Evolutionary conservation across 2,888 invertebrate species (phyloP).

Genomic region (Selenia dentaria): DNA sequence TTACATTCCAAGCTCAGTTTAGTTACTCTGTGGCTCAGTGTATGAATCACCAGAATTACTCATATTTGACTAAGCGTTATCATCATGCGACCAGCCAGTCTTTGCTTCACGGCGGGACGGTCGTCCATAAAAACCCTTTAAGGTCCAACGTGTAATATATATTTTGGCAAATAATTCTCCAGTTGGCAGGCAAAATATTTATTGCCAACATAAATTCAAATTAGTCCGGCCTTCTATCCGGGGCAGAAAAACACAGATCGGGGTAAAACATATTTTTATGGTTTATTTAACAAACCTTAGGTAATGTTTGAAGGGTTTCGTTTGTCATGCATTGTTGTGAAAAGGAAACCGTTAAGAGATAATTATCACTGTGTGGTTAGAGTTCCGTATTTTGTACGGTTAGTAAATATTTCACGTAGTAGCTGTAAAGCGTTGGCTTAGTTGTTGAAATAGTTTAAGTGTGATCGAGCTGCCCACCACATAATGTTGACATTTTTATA

Average conservation of each 20-base stretch:
- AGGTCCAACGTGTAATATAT: constrained; percentile 38
- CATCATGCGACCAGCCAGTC: constrained; percentile 1
- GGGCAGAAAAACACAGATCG: constrained; percentile 44
- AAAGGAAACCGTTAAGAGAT: constrained; percentile 9
- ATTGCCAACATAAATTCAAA: constrained; percentile 59
- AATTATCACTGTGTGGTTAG: constrained; percentile 4
- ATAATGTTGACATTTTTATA: background rate
- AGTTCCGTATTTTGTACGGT: background rate
- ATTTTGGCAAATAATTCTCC: constrained; percentile 48
- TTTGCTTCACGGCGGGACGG: background rate
- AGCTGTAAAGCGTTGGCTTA: no score
- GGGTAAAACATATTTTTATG: constrained; percentile 36
- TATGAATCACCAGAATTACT: constrained; percentile 10
- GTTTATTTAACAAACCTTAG: constrained; percentile 37
- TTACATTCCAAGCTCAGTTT: no score
- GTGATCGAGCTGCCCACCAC: no score
- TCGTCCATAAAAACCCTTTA: constrained; percentile 30
- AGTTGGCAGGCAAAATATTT: constrained; percentile 55
- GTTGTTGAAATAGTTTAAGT: no score
- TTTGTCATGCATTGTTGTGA: constrained; percentile 15
- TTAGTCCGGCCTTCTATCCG: constrained; percentile 47
- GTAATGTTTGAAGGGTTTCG: constrained; percentile 23
- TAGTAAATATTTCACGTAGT: background rate
- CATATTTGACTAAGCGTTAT: constrained; percentile 10
- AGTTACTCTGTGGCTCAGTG: no score